phyloP scores from a whole-genome alignment of 2,888 invertebrate genomes.

The Galerucella nymphaeae region DNA sequence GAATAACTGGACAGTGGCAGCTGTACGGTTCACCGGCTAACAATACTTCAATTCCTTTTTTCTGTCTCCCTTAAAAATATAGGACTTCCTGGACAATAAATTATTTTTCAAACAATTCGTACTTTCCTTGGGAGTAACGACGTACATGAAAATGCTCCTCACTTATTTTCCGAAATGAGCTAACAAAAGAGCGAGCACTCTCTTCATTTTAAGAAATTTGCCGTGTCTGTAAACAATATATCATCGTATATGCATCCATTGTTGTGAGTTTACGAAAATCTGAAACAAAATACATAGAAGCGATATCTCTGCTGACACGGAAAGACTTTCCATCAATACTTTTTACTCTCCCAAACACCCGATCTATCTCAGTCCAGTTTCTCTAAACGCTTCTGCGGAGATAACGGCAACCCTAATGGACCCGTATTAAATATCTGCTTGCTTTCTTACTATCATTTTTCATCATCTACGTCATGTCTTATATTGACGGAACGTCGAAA shows the following conservation, averaged over 20 bases:
- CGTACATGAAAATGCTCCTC: too few species aligned
- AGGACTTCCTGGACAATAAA: too few species aligned
- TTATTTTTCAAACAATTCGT: too few species aligned
- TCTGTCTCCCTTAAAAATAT: too few species aligned
- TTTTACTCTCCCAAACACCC: constrained; percentile 34
- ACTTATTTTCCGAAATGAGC: too few species aligned
- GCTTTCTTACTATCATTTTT: constrained; percentile 61
- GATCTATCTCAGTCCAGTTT: constrained; percentile 45
- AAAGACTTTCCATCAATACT: constrained; percentile 40
- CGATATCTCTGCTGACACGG: constrained; percentile 34
- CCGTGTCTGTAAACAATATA: background rate
- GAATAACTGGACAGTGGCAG: too few species aligned
- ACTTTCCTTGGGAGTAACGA: too few species aligned
- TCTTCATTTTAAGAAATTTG: background rate
- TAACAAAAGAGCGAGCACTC: background rate
- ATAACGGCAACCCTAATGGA: constrained; percentile 57
- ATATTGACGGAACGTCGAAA: constrained; percentile 55
- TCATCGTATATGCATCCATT: constrained; percentile 8
- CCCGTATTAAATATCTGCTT: constrained; percentile 62
- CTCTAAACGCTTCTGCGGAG: constrained; percentile 38
- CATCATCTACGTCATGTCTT: constrained; percentile 60
- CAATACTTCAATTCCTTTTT: too few species aligned
- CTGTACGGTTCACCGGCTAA: too few species aligned
- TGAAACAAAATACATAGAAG: constrained; percentile 30
- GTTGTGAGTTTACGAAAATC: constrained; percentile 18